Conservation (phyloP, 2,113 vertebrate species). For the Tauraco erythrolophus region DNA sequence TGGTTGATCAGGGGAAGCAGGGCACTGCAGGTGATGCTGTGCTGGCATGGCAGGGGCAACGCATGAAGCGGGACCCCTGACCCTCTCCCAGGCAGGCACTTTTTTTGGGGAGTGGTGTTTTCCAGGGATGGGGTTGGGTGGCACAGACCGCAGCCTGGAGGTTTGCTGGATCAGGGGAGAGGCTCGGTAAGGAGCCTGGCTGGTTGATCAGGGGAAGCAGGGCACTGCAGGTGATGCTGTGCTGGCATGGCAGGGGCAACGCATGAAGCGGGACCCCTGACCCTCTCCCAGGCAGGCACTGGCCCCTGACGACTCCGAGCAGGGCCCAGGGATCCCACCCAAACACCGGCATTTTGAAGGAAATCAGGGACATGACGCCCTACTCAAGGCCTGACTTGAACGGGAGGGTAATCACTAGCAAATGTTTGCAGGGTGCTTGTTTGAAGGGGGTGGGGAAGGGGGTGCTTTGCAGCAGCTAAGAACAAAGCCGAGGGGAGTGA, state of each 20-base stretch:
- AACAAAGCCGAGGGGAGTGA: not conserved
- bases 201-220: not conserved
- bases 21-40: not conserved
- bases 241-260: accelerated
- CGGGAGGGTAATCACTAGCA: conserved; percentile 63
- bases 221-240: not conserved
- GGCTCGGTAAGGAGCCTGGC: accelerated
- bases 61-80: not conserved
- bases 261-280: not conserved
- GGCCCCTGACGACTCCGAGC: accelerated
- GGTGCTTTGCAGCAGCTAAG: not conserved
- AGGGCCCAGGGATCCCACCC: not conserved
- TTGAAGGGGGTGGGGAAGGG: not conserved
- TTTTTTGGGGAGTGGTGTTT: accelerated
- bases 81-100: not conserved
- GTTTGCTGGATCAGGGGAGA: not conserved
- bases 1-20: not conserved
- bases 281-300: not conserved
- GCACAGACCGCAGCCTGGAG: not conserved
- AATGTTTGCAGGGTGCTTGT: conserved; percentile 52
- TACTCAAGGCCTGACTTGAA: not conserved
- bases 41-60: accelerated
- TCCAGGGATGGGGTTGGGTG: not conserved
- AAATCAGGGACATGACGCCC: not conserved
- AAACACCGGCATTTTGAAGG: not conserved